Percentiles rank a stretch among this genome's conserved stretches.
Conservation (phyloP, 2,113 vertebrate genomes). For the Stictonetta naevosa region DNA sequence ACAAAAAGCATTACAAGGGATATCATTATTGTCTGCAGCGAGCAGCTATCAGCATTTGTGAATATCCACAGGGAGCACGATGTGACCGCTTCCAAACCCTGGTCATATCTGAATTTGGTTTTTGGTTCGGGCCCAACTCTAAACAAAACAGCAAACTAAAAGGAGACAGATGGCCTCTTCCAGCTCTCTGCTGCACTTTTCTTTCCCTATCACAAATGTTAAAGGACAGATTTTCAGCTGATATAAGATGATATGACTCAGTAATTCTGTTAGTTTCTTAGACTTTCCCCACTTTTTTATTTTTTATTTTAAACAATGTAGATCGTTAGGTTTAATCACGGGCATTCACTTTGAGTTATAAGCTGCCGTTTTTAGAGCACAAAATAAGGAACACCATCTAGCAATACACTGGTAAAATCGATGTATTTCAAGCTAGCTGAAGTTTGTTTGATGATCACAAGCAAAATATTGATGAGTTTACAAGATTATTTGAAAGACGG, state of each 20-base stretch:
- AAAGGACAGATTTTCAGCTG: slow-evolving; percentile 2
- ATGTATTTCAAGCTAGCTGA: neutral
- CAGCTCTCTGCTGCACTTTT: neutral
- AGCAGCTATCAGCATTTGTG: neutral
- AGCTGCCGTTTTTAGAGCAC: neutral
- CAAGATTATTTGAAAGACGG: neutral
- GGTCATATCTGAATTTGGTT: neutral
- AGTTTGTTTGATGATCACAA: neutral
- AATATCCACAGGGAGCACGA: neutral
- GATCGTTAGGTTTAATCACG: neutral
- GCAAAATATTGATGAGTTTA: slow-evolving; percentile 13
- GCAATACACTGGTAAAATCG: neutral
- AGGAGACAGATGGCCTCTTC: slow-evolving; percentile 31
- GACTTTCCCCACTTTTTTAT: neutral
- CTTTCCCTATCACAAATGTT: neutral
- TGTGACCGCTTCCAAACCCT: neutral
- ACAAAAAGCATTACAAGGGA: neutral
- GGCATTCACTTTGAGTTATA: neutral
- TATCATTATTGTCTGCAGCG: slow-evolving; percentile 6
- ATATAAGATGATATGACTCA: neutral
- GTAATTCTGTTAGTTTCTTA: neutral
- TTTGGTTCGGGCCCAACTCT: neutral
- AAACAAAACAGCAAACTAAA: neutral
- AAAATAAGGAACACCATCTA: neutral
- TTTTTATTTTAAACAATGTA: neutral